phyloP scores from a whole-genome alignment of 2,888 invertebrate species.

The Trichopoda pennipes region DNA sequence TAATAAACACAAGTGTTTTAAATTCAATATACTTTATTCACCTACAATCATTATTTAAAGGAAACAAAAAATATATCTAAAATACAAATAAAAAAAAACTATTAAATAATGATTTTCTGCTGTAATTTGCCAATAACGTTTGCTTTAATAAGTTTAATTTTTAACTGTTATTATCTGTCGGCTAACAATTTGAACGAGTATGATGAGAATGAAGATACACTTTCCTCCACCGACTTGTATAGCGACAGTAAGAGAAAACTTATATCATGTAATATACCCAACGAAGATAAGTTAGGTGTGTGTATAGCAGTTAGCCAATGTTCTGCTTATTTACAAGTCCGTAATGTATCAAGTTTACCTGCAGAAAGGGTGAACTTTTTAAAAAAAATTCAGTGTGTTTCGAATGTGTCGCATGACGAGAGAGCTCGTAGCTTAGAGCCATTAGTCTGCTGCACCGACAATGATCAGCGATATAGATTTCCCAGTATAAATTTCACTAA shows the following conservation, averaged over 20 bases:
- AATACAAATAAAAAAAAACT: neutral
- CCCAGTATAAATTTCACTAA: slow-evolving; percentile 77
- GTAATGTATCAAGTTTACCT: slow-evolving; percentile 75
- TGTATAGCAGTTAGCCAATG: slow-evolving; percentile 76
- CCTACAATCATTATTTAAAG: slow-evolving; percentile 14
- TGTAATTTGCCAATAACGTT: slow-evolving; percentile 29
- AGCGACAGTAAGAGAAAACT: neutral
- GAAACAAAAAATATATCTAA: neutral
- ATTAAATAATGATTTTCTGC: slow-evolving; percentile 36
- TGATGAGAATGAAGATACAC: slow-evolving; percentile 36
- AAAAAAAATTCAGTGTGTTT: slow-evolving; percentile 78
- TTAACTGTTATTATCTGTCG: slow-evolving; percentile 30
- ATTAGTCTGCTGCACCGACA: slow-evolving; percentile 78
- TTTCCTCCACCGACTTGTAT: neutral
- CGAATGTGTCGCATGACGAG: slow-evolving; percentile 47
- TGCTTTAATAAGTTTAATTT: slow-evolving; percentile 36
- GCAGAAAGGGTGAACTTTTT: slow-evolving; percentile 78
- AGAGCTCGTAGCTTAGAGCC: slow-evolving; percentile 64
- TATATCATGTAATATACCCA: slow-evolving; percentile 77
- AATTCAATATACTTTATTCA: slow-evolving; percentile 28
- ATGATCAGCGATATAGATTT: slow-evolving; percentile 76
- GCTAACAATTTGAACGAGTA: neutral
- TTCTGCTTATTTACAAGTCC: slow-evolving; percentile 76
- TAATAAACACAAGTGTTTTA: slow-evolving; percentile 53
- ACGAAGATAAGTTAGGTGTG: slow-evolving; percentile 77